Base-by-base conservation (phyloP, 2,113 vertebrate genomes). In the Lasiurus cinereus region DNA sequence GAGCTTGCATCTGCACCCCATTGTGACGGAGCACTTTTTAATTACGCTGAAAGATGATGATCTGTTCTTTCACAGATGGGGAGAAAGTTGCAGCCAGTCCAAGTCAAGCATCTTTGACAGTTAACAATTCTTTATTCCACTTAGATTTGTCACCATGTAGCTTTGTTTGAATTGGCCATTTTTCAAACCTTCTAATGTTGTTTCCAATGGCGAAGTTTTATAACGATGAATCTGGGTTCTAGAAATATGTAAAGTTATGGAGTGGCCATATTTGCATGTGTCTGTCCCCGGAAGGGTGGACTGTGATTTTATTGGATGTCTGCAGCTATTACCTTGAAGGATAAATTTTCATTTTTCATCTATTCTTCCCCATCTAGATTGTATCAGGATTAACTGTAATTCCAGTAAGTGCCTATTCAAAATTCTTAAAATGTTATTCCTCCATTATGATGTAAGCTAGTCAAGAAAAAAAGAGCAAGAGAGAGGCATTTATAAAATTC, bases 311-410 rank as follows among this genome's bases (percentile, higher is more conserved):
- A 98, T 99, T 99, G 99, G 99, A 99, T 99, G 99, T 99, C 99
- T 99, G 99, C 99, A 99, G 99, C 99, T 99, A 97, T 99, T 99
- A 99, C 99, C 98, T 99, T 99, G 99, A 99, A 99, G 99, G 99
- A 99, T 99, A 99, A 99, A 99, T 99, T 99, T 99, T 99, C 99
- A 99, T 99, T 99, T 99, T 98, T 99, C 99, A 99, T 99, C 99
- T 99, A 99, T 99, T 99, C 99, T 99, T 99, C 99, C 99, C 99
- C 99, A 99, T 99, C 99, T 99, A 99, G 99, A 99, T 99, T 99
- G 99, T 99, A 99, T 99, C 99, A 99, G 99, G 99, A 99, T 99
- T 98, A 99, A 99, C 99, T 99, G 99, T 99, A 99, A 99, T 98
- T 98, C 99, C 99, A 99, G 99, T 99, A 99, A 99, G 99, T 99